Base-by-base conservation (phyloP, 2,888 invertebrate species). In the Cynaeus angustus region DNA sequence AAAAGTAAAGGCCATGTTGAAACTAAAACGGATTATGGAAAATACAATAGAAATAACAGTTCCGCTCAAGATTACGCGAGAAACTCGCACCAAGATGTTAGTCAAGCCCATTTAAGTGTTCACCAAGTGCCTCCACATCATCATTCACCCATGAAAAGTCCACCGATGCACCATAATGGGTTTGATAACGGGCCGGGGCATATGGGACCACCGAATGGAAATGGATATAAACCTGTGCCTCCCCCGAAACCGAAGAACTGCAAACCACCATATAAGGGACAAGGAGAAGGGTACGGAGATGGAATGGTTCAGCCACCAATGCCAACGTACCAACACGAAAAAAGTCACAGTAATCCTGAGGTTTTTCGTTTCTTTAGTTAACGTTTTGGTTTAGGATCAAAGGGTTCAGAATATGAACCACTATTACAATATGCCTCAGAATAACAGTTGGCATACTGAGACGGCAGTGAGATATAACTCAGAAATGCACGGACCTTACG, bases 211-310 rank as follows among this genome's bases (percentile, higher is more conserved):
- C 75, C 80, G 9, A 83, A 82, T 66, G 77, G 77, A 4, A 79
- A 79, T 59, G 75, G 76, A 0, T 95, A 95, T 85, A 96, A 96
- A 84, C 96, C 96, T 0, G 92, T 96, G 62, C 96, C 96, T 41
- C 96, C 96, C 26, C 96, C 96, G 6, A 97, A 97, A 82, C 96
- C 96, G 48, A 96, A 96, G 82, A 95, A 96, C 85, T 96, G 96
- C 84, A 90, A 95, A 45, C 94, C 95, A 37, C 92, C 92, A 3
- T 85, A 85, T 66, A 84, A 64, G 28, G 64, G 64, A 5, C 62
- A 82, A 70, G 80, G 80, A 37, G 16, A 12, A n/a, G n/a, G n/a
- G 26, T 77, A 79, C 28, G 72, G 71, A 43, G 80, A 77, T 9
- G 79, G 75, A 6, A 80, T 82, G 71, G 75, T 83, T 61, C 79